Base-by-base conservation (phyloP, 2,888 invertebrate genomes). In the Pandemis cinnamomeana region DNA sequence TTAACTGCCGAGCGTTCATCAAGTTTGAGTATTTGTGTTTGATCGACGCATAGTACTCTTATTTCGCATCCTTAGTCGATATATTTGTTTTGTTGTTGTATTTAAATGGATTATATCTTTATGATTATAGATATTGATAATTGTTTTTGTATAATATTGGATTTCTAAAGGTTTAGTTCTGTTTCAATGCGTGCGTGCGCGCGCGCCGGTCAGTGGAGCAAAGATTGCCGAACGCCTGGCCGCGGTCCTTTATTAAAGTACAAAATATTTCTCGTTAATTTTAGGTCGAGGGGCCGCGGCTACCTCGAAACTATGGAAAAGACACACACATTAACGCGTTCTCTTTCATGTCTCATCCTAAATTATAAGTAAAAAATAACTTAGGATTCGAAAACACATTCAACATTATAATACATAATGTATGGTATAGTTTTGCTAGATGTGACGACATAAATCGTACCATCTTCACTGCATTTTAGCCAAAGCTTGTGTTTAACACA, bases 1-100 rank as follows among this genome's bases (percentile, higher is more conserved):
- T 62, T 78, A 71, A 77, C 75, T 75, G 76, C 71, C 73, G 64
- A 68, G 71, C 71, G 76, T 71, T 72, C 78, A 72, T 55, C 64
- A 75, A 76, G 71, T 79, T 86, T 93, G 94, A 93, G 93, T 93
- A 93, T 93, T 93, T 93, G 94, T 93, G 90, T 93, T 93, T 86
- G 70, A 67, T 79, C 79, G 80, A 80, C 80, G 81, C 83, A 79
- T 84, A 64, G 72, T 84, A 83, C 84, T 85, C 81, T 82, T 84
- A 80, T 86, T 85, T 80, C 83, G 83, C 84, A 84, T 60, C 69
- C 53, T 84, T 87, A 87, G 87, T 74, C 67, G 71, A 66, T 84
- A 85, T 89, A 89, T 89, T 91, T 89, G 91, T 93, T 91, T 91
- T 92, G 91, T 93, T 93, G 90, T 93, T 93, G 89, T 90, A 93